Conservation (phyloP, 2,888 invertebrate species). For the Noctua janthe region DNA sequence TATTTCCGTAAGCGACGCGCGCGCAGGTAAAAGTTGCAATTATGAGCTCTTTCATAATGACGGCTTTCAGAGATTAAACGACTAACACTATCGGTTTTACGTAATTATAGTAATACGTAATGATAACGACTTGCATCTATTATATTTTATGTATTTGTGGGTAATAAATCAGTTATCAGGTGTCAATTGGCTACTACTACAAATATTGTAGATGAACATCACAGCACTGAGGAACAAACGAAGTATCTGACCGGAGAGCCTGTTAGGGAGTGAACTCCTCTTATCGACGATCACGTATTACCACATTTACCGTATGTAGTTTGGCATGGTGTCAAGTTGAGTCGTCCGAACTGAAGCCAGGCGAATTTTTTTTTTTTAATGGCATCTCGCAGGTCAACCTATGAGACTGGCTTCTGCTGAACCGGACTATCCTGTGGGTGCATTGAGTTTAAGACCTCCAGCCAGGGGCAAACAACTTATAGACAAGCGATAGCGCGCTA, state of each 20-base stretch:
- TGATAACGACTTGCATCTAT: constrained; percentile 21
- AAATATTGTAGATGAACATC: neutral
- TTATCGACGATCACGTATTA: neutral
- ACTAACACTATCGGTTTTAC: constrained; percentile 51
- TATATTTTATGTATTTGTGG: constrained; percentile 13
- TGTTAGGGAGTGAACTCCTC: neutral
- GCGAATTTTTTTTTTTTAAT: too few relatives aligned
- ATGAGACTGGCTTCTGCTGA: too few relatives aligned
- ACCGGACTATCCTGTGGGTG: too few relatives aligned
- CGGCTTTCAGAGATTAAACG: constrained; percentile 47
- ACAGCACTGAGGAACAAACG: neutral
- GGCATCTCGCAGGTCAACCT: too few relatives aligned
- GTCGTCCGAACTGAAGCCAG: neutral
- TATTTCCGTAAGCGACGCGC: constrained; percentile 60
- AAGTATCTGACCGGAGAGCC: neutral
- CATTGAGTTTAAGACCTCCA: too few relatives aligned
- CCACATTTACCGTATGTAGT: neutral
- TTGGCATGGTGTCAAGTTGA: neutral
- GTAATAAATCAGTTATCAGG: constrained; percentile 6
- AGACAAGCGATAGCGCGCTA: too few relatives aligned
- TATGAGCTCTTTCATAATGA: constrained; percentile 62
- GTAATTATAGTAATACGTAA: constrained; percentile 55
- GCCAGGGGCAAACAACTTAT: too few relatives aligned
- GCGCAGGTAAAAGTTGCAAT: constrained; percentile 67
- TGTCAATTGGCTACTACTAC: neutral